phyloP scores from a whole-genome alignment of 2,888 invertebrate species.

The Nebria salina region DNA sequence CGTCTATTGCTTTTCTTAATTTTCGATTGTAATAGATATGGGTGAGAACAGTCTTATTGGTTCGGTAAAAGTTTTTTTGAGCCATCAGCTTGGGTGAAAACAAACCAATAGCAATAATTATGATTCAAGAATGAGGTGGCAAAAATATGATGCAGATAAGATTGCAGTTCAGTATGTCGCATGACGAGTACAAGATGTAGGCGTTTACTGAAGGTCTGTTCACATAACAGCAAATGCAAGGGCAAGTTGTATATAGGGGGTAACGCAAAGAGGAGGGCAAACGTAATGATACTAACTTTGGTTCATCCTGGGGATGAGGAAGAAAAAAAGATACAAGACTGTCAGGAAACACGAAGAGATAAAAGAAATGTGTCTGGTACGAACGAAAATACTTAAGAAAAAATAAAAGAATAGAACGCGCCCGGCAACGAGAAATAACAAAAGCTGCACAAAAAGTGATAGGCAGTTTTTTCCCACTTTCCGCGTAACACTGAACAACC shows the following conservation, averaged over 20 bases:
- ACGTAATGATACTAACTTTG: conserved; percentile 47
- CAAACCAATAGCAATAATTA: not conserved
- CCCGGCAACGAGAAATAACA: conserved; percentile 42
- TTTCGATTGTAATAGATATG: conserved; percentile 35
- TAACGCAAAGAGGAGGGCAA: not conserved
- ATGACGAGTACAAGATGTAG: conserved; percentile 1
- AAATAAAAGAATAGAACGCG: conserved; percentile 45
- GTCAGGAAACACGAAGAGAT: conserved; percentile 47
- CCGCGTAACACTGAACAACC: conserved; percentile 39
- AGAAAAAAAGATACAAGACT: conserved; percentile 46
- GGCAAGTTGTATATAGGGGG: not conserved
- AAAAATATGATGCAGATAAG: not conserved
- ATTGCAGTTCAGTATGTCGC: not conserved
- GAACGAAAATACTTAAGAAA: conserved; percentile 47
- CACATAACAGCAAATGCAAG: not conserved
- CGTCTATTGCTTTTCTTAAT: conserved; percentile 37
- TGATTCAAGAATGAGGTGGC: not conserved
- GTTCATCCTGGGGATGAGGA: conserved; percentile 39
- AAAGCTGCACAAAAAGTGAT: conserved; percentile 46
- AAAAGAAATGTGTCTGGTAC: conserved; percentile 47
- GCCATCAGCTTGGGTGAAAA: not conserved
- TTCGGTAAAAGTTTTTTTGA: not conserved
- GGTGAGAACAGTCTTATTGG: not conserved
- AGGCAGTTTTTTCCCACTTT: conserved; percentile 43
- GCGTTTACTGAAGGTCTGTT: not conserved